Conservation (phyloP, 2,113 vertebrate species). For the Dissostichus mawsoni region DNA sequence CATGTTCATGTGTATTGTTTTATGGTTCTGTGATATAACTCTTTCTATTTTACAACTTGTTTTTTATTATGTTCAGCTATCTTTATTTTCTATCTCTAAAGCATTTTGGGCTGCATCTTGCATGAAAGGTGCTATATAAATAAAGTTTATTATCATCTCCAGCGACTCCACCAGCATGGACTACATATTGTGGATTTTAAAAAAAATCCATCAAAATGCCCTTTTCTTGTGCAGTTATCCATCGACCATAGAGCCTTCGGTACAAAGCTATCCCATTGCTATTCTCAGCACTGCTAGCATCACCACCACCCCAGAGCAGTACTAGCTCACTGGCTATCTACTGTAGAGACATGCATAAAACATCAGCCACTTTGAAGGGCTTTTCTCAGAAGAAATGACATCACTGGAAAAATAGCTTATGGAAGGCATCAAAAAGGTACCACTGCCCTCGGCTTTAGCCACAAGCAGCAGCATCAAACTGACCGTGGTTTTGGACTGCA, state of each 20-base stretch:
- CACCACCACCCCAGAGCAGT: conserved; percentile 53
- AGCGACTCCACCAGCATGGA: no score
- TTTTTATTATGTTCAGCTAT: no score
- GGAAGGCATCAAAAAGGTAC: conserved; percentile 55
- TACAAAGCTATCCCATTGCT: conserved; percentile 56
- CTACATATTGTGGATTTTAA: no score
- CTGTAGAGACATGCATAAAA: conserved; percentile 69
- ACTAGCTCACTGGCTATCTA: conserved; percentile 54
- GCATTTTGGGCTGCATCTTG: no score
- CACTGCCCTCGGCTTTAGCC: background rate
- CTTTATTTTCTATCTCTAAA: no score
- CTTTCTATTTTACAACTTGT: no score
- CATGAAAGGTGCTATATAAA: no score
- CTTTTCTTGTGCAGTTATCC: no score
- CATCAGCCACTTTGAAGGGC: conserved; percentile 67
- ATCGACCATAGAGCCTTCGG: conserved; percentile 17
- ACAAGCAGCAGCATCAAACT: conserved; percentile 26
- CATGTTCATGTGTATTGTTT: no score
- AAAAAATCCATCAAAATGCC: no score
- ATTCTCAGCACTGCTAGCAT: conserved; percentile 60
- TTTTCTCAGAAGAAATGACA: conserved; percentile 73
- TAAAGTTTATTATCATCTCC: no score
- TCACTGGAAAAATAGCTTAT: conserved; percentile 58
- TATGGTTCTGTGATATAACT: no score
- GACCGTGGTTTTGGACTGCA: conserved; percentile 15